Conservation (phyloP, 92 coral and sea anemone genomes). For the Chrysogorgia sp. region DNA sequence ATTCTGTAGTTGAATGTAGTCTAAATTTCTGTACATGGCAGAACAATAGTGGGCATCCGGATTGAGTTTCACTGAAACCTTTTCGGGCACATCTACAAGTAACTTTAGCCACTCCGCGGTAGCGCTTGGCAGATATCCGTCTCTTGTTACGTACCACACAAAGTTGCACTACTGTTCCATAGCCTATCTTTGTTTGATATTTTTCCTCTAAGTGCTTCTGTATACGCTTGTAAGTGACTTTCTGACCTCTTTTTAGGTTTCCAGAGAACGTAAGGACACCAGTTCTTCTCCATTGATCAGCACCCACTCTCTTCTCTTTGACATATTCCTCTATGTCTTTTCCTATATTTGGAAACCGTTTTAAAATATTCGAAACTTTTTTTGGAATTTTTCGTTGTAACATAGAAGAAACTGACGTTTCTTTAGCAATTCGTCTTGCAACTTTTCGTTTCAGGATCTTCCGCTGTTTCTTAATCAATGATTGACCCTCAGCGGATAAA, state of each 20-base stretch:
- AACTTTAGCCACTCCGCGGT: constrained; percentile 47
- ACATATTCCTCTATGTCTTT: constrained; percentile 56
- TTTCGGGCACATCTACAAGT: constrained; percentile 55
- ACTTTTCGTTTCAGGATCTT: constrained; percentile 42
- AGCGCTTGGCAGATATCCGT: constrained; percentile 38
- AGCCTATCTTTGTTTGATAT: constrained; percentile 46
- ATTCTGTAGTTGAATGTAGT: constrained; percentile 42
- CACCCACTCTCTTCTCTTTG: constrained; percentile 46
- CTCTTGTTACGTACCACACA: constrained; percentile 49
- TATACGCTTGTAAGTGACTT: constrained; percentile 47
- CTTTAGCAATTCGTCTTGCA: constrained; percentile 41
- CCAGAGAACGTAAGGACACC: constrained; percentile 58
- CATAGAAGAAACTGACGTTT: constrained; percentile 25
- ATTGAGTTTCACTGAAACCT: constrained; percentile 49
- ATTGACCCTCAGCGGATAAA: constrained; percentile 20
- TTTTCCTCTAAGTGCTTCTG: constrained; percentile 43
- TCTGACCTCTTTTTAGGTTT: constrained; percentile 30
- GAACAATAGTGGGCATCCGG: constrained; percentile 43
- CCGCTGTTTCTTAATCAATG: constrained; percentile 27
- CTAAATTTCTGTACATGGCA: constrained; percentile 50
- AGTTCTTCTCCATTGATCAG: constrained; percentile 68
- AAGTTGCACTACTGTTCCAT: constrained; percentile 53
- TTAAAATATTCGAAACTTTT: constrained; percentile 45
- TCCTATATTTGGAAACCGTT: constrained; percentile 56
- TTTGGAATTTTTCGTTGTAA: constrained; percentile 53